Base-by-base conservation (phyloP, 2,888 invertebrate genomes). In the Athrips mouffetella region DNA sequence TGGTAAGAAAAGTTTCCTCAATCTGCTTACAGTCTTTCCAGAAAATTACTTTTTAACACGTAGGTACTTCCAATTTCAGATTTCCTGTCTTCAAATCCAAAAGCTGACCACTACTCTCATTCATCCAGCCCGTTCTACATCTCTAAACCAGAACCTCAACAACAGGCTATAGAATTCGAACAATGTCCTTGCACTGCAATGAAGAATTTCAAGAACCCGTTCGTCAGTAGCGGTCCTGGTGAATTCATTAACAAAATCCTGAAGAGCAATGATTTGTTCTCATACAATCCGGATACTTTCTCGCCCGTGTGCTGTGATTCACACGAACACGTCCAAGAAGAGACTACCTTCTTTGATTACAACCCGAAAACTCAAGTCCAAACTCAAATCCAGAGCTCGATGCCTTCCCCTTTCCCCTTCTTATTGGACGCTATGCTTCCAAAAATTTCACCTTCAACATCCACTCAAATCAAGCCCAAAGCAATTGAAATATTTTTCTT, bases 281-380 rank as follows among this genome's bases (percentile, higher is more conserved):
- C 67, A 1, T 65, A 53, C 8, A 65, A 65, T 47, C 79, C 72
- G 52, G 76, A 80, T 5, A 69, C 73, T 1, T 60, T 65, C 2
- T 81, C 83, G 0, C 51, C 69, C 0, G 46, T 69, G 6, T 87
- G 87, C 54, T 87, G 87, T 51, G 75, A 77, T 11, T 83, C 86
- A 1, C 80, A 78, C 45, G 86, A 84, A 46, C 68, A 76, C 21
- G 47, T 70, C 0, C 72, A 75, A 27, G 83, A 85, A 52, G 76
- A 79, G 5, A 70, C 73, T 2, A 55, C 81, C 1, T 63, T 73
- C 33, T 68, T 83, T 1, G 82, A 86, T 50, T 58, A 82, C 8
- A 57, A 61, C 2, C 69, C 79, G 0, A 77, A 69, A 50, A 21
- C 1, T 10, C 60, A 57, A 20, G 42, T 50, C 5, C 33, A 45